Base-by-base conservation (phyloP, 2,113 vertebrate genomes). In the Cnemophilus loriae region DNA sequence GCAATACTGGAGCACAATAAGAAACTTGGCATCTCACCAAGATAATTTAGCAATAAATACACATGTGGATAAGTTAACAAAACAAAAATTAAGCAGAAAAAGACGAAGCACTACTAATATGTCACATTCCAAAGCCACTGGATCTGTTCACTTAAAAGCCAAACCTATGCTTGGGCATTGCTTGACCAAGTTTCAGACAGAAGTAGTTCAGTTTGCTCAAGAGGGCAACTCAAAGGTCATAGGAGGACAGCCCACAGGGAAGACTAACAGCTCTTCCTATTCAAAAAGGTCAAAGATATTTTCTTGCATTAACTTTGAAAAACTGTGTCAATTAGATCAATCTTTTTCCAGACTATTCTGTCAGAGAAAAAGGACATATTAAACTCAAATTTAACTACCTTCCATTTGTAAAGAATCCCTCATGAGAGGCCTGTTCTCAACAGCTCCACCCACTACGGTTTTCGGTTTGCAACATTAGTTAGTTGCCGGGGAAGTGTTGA, bases 31-130 rank as follows among this genome's bases (percentile, higher is more conserved):
- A 82, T 16, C 15, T 47, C 3, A 19, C 76, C 46, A 57, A 68
- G 22, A 33, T 56, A 84, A 89, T 94, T 95, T 87, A 96, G 74
- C 85, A 81, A 90, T 64, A 92, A 91, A 94, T 50, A 92, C 80
- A 82, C 86, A 92, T 50, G 73, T 3, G 9, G 68, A 87, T 90
- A 94, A 90, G 52, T 71, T 90, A 92, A 71, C 41, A 87, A 86
- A 93, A 82, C 69, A 89, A 26, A 94, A 95, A 93, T 92, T 56
- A 89, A 44, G 60, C 46, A 86, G 47, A 78, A 84, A 53, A 77
- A 81, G 56, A 89, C 35, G 67, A 37, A 84, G 26, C 27, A 41
- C 41, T 65, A 65, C 32, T 21, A 82, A 64, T 55, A 55, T 3
- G 24, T 52, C 81, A 71, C 53, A 63, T 76, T 71, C 46, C 84